phyloP scores from a whole-genome alignment of 2,113 vertebrate genomes.

The Naja naja region DNA sequence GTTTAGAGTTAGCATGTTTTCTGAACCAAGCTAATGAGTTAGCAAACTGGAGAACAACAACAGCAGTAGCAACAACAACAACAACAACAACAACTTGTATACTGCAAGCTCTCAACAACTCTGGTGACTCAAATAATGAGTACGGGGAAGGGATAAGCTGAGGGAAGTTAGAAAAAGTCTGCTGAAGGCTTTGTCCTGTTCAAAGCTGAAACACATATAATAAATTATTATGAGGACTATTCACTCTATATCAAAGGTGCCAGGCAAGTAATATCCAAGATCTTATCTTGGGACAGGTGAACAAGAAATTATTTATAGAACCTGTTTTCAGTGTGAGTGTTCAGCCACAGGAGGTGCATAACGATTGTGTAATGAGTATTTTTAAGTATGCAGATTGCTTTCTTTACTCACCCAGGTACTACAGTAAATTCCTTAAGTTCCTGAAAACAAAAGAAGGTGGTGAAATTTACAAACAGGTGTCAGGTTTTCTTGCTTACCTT shows the following conservation, averaged over 20 bases:
- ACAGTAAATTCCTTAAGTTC: not conserved
- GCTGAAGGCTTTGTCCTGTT: not conserved
- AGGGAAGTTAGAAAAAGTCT: not conserved
- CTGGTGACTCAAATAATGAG: not conserved
- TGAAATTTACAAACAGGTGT: not conserved
- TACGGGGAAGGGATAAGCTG: not conserved
- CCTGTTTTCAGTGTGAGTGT: not conserved
- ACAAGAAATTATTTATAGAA: not conserved
- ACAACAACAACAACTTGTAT: not conserved
- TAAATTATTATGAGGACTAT: not conserved
- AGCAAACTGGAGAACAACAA: not conserved
- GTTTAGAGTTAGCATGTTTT: not conserved
- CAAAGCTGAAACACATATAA: not conserved
- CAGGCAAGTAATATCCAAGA: not conserved
- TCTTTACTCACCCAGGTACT: not conserved
- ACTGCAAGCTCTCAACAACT: not conserved
- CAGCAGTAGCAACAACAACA: not conserved
- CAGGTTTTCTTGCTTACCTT: not conserved
- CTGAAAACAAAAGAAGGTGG: not conserved
- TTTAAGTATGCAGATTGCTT: not conserved
- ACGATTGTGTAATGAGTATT: not conserved
- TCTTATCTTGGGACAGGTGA: not conserved
- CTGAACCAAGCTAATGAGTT: not conserved
- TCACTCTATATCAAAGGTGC: not conserved
- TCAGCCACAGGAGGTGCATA: not conserved